phyloP scores from a whole-genome alignment of 2,888 invertebrate genomes.

The Dicyrtoma fusca region DNA sequence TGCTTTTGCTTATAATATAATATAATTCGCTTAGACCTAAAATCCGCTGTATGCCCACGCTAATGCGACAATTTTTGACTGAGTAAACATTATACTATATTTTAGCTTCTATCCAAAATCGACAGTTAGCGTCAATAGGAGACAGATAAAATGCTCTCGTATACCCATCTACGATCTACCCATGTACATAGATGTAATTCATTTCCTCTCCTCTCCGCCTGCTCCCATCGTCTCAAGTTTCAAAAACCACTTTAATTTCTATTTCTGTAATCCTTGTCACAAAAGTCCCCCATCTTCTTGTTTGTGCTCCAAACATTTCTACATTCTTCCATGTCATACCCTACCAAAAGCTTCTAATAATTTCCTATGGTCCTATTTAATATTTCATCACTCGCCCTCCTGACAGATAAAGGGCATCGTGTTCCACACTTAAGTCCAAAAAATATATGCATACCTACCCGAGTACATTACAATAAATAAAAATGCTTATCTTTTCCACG shows the following conservation, averaged over 20 bases:
- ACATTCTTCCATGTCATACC: conserved; percentile 3
- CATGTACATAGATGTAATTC: conserved; percentile 23
- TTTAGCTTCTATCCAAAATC: conserved; percentile 10
- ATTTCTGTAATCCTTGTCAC: neutral
- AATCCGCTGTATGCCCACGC: neutral
- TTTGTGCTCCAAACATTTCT: no score
- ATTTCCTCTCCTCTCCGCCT: conserved; percentile 8
- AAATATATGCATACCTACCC: no score
- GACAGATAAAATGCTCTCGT: conserved; percentile 15
- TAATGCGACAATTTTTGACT: no score
- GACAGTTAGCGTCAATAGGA: neutral
- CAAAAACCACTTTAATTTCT: conserved; percentile 35
- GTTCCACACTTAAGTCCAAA: no score
- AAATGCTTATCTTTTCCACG: no score
- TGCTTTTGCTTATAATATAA: neutral
- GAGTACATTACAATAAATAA: no score
- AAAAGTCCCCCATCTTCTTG: neutral
- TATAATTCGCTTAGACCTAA: no score
- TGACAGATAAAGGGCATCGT: no score
- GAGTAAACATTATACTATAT: neutral
- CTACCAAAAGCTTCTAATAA: no score
- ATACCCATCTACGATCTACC: neutral
- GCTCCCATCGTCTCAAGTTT: conserved; percentile 17
- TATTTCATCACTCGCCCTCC: no score
- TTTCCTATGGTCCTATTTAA: no score